Base-by-base conservation (phyloP, 2,113 vertebrate species). In the Oryzias woworae region DNA sequence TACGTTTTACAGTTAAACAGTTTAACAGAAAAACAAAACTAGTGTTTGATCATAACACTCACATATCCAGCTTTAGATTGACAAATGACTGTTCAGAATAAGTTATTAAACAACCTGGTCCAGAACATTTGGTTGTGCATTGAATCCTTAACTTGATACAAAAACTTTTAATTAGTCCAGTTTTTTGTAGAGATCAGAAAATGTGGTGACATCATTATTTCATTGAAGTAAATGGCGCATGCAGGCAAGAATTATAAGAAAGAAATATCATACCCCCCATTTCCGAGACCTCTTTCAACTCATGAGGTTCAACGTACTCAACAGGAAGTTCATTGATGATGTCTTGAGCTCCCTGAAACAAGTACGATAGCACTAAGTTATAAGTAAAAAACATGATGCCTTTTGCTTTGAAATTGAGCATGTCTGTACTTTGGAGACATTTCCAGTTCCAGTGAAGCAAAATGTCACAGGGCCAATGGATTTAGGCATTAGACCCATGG, bases 381-480 rank as follows among this genome's bases (percentile, higher is more conserved):
- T 17, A 17, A 4, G 17, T 46, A 17, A 4, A 43, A 28, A 17
- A 8, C n/a, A 14, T n/a, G 4, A 17, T 31, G 4, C 6, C 8
- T 48, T 48, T 31, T 45, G 5, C 1, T 26, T 48, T 26, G 15
- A 3, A 41, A 4, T 24, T 49, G 10, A 55, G 7, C 2, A 2
- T 7, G 7, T 20, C 4, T 71, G 73, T 93, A 97, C 97, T 93
- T 98, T 98, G 31, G 97, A 99, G 63, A 98, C 97, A 45, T 99
- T 99, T 60, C 97, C 97, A 49, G 97, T 97, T 59, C 97, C 97
- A 18, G 97, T 97, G 85, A 99, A 98, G 53, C 98, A 97, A 83
- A 98, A 98, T 0, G 96, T 99, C 76, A 99, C 86, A 0, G 96
- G 96, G 8, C 97, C 97, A 58, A 99, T 88, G 0, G 96, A 98